These are phyloP conservation scores for Carabus problematicus DNA, from an alignment of 2,888 invertebrate species.

Conservation along the genomic window DNA sequence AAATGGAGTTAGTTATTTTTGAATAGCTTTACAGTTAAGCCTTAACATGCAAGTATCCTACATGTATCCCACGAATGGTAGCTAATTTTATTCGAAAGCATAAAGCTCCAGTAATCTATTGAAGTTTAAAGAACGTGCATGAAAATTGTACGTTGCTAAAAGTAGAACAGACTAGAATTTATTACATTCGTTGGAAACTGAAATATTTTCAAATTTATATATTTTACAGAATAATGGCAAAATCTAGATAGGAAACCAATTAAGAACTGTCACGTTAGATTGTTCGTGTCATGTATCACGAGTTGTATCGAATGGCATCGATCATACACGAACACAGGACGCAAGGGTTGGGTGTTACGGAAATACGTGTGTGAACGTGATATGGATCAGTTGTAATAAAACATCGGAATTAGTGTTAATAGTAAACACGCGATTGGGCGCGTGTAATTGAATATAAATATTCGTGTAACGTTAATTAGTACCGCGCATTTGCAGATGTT, in stretches of 20 bases:
- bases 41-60: no score
- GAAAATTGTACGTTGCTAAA: no score
- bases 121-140: no score
- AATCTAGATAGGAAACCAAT: slow-evolving; percentile 34
- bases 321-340: slow-evolving; percentile 8
- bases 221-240: slow-evolving; percentile 2
- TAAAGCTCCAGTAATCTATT: no score
- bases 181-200: no score
- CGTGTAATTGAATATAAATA: slow-evolving; percentile 41
- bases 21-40: no score
- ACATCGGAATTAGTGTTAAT: slow-evolving; percentile 33
- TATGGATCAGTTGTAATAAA: slow-evolving; percentile 20
- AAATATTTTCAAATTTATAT: no score
- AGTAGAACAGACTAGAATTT: no score
- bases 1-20: no score
- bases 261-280: slow-evolving; percentile 33
- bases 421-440: slow-evolving; percentile 22
- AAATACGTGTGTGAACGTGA: not conserved
- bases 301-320: slow-evolving; percentile 3
- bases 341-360: no score
- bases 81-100: no score
- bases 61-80: no score
- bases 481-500: slow-evolving; percentile 23
- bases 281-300: not conserved
- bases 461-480: slow-evolving; percentile 41